phyloP scores from a whole-genome alignment of 2,797 vertebrate species.

The Neoniphon sammara region DNA sequence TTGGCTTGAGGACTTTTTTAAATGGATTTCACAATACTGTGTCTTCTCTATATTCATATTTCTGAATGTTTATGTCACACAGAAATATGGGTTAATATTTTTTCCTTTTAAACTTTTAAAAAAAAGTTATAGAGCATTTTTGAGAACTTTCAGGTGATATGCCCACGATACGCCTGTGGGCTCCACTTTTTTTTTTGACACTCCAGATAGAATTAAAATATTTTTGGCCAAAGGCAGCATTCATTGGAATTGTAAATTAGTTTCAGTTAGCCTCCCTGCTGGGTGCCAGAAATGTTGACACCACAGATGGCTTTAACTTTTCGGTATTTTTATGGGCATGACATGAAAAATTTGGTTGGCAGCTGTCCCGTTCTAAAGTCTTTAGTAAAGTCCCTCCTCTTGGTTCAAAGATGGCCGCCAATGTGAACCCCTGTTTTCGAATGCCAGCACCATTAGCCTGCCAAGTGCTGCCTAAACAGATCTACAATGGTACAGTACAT shows the following conservation, averaged over 20 bases:
- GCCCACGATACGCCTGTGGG: neutral
- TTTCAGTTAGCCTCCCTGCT: conserved; percentile 59
- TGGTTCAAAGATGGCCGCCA: conserved; percentile 62
- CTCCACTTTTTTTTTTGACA: conserved; percentile 19
- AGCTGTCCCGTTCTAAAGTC: conserved; percentile 63
- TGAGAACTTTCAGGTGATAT: conserved; percentile 11
- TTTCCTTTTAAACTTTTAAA: neutral
- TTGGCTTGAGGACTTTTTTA: no score
- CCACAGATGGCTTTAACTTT: conserved; percentile 79
- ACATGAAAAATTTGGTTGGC: conserved; percentile 68
- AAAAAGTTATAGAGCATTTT: neutral
- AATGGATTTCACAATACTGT: no score
- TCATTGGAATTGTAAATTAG: conserved; percentile 70
- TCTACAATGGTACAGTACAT: conserved; percentile 32
- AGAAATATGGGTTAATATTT: no score
- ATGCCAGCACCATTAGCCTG: conserved; percentile 48
- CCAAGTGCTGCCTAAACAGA: conserved; percentile 57
- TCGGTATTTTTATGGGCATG: conserved; percentile 72
- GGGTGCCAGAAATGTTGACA: conserved; percentile 67
- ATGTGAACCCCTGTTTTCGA: conserved; percentile 68
- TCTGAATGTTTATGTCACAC: no score
- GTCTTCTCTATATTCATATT: no score
- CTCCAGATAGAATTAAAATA: conserved; percentile 45
- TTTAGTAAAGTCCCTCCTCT: conserved; percentile 48
- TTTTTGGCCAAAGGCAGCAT: conserved; percentile 57